Conservation (phyloP, 2,113 vertebrate genomes). For the Jaculus jaculus region DNA sequence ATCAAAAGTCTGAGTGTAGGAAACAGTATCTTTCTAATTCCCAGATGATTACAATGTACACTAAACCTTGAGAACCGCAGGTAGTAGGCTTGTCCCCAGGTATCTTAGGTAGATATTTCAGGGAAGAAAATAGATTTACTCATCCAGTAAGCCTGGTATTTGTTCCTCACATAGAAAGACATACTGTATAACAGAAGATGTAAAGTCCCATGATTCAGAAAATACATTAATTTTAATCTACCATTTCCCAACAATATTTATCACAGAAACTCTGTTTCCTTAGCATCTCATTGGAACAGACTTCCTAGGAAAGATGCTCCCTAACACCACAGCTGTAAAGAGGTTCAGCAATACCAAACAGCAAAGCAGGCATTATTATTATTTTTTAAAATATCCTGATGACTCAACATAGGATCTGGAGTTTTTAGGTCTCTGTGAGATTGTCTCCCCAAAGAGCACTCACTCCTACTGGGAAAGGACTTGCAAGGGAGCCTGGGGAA, state of each 20-base stretch:
- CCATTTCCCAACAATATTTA: background rate
- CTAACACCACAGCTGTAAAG: background rate
- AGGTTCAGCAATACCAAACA: background rate
- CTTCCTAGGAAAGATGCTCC: background rate
- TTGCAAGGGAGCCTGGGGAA: background rate
- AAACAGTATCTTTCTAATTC: background rate
- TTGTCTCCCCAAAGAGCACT: background rate
- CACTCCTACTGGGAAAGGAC: background rate
- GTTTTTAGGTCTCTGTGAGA: background rate
- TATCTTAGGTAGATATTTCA: background rate
- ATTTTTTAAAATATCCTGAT: background rate
- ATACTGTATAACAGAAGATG: background rate
- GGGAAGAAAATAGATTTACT: background rate
- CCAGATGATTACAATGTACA: background rate
- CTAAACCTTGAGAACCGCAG: background rate
- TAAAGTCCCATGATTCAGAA: slow-evolving; percentile 17
- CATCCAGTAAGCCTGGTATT: background rate
- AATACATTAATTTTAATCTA: background rate
- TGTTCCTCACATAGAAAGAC: background rate
- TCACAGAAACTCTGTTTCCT: background rate
- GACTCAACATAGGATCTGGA: slow-evolving; percentile 4
- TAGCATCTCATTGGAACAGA: background rate
- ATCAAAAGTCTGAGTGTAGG: background rate
- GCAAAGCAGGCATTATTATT: background rate
- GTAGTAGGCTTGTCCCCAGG: background rate